phyloP scores from a whole-genome alignment of 2,888 invertebrate species.

The Villa cingulata region DNA sequence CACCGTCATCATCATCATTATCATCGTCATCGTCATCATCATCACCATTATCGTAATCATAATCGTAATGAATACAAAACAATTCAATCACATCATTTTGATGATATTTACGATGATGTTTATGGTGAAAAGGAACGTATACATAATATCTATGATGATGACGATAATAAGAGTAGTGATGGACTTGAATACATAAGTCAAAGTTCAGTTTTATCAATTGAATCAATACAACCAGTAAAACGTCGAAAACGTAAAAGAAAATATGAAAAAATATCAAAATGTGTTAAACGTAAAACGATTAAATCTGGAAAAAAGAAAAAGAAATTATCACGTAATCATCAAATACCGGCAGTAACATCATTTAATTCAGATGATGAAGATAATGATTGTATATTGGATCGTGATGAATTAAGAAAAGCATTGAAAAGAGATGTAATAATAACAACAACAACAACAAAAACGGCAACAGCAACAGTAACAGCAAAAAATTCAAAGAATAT shows the following conservation, averaged over 20 bases:
- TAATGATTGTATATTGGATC: conserved; percentile 19
- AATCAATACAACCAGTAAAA: not conserved
- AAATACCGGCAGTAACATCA: not conserved
- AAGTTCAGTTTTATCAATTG: no score
- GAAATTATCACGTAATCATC: not conserved
- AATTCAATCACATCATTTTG: no score
- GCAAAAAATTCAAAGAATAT: not conserved
- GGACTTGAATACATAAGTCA: not conserved
- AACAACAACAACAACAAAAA: conserved; percentile 5
- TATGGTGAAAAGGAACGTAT: no score
- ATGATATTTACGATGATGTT: not conserved
- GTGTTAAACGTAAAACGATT: not conserved
- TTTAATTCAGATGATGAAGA: conserved; percentile 10
- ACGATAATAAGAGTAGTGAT: no score
- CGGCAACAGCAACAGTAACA: no score
- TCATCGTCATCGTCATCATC: conserved; percentile 1
- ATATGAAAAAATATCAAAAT: conserved; percentile 1
- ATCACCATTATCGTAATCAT: not conserved
- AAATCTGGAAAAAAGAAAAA: not conserved
- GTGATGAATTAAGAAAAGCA: conserved; percentile 25
- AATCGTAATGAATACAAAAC: not conserved
- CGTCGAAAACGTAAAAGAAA: conserved; percentile 4
- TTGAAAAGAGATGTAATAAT: conserved; percentile 12
- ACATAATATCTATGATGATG: no score
- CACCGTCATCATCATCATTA: conserved; percentile 8